These are phyloP conservation scores for Albula goreensis DNA, from an alignment of 2,113 vertebrate species.

Conservation along the genomic window DNA sequence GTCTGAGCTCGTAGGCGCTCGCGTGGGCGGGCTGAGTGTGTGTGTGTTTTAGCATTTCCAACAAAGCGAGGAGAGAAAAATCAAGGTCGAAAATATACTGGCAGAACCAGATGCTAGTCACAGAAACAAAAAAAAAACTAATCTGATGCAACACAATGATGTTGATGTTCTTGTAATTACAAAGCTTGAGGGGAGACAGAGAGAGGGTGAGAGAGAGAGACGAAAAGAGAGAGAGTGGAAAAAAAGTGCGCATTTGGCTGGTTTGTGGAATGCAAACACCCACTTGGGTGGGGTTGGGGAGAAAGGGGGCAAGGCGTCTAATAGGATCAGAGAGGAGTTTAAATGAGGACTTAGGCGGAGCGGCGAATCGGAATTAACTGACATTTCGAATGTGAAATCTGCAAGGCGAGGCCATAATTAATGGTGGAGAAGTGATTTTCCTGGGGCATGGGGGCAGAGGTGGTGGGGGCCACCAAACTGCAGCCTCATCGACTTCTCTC, in stretches of 20 bases:
- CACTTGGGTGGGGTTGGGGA: background rate
- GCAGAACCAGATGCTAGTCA: background rate
- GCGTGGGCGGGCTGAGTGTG: slow-evolving; percentile 45
- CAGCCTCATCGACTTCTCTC: slow-evolving; percentile 2
- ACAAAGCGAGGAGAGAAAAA: no score
- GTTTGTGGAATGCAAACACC: background rate
- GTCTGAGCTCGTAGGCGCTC: slow-evolving; percentile 16
- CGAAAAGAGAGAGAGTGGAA: background rate
- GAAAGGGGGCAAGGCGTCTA: background rate
- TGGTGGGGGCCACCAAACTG: background rate
- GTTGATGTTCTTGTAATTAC: background rate
- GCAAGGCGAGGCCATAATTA: background rate
- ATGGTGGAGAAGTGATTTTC: background rate
- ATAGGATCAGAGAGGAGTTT: slow-evolving; percentile 14
- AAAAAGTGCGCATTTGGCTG: background rate
- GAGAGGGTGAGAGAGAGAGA: no score
- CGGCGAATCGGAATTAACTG: background rate
- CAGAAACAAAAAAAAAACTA: background rate
- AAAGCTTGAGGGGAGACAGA: background rate
- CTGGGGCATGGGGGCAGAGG: background rate
- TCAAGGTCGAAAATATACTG: slow-evolving; percentile 10
- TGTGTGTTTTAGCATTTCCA: background rate
- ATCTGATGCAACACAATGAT: background rate
- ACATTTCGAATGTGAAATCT: slow-evolving; percentile 10
- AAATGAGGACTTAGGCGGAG: slow-evolving; percentile 7